Evolutionary conservation across 1,140 invertebrate species (phyloP), one percentile per base, ranked within the genome.

Genomic region (Drosophila baimaii): DNA sequence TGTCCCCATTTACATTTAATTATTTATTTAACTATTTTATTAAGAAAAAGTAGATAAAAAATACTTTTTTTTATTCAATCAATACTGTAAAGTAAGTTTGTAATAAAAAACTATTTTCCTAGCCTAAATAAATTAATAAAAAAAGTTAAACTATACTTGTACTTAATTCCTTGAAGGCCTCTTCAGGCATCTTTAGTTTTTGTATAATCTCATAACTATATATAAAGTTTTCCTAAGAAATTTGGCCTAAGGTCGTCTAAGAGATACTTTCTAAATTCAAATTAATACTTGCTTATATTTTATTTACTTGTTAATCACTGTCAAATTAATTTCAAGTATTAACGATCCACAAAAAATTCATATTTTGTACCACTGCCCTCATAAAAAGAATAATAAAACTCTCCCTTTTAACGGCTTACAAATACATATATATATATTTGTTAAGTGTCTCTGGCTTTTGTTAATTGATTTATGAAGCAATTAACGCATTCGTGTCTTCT

Each of bases 381-480:
- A 21, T 63, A 41, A 57, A 57, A 27, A 29, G 17, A 41, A 58
- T 21, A 41, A 59, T 63, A 59, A 61, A 64, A 64, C 62, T 64
- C 62, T 64, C 62, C 27, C 62, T 58, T 63, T 43, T n/a, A 0
- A 9, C 15, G 15, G 5, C 3, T 52, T 52, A 21, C 57, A 25
- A 13, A 59, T 15, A 39, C 10, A 17, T 9, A 17, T 25, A 17
- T 9, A 17, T 25, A 13, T 39, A 43, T 61, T 64, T 12, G 25
- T 15, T 17, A 31, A 43, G 47, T 55, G 52, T 43, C 17, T 63
- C 19, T 43, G 37, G 57, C 23, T 71, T 43, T 49, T 37, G 69
- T 33, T 71, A 27, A 46, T 37, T 71, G 51, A 70, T 49, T 71
- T 71, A 57, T 71, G 64, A 29, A 54, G 65, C 25, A 70, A 68